A percentile compares a stretch with the other conserved stretches of the same genome.
phyloP scores from a whole-genome alignment of 2,113 vertebrate species.

The Herpailurus yagouaroundi region DNA sequence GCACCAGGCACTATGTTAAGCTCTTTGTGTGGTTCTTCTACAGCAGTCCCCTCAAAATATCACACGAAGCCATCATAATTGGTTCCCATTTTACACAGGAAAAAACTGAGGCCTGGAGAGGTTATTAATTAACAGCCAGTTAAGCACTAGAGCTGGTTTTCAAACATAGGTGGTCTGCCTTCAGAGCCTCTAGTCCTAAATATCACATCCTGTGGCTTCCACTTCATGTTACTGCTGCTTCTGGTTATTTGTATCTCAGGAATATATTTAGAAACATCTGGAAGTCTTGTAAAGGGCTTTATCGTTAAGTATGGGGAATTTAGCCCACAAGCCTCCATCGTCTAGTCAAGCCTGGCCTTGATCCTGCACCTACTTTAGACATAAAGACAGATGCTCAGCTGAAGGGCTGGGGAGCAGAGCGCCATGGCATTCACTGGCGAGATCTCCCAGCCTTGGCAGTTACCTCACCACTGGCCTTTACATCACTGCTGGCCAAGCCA shows the following conservation, averaged over 20 bases:
- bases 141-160: not conserved
- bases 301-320: not conserved
- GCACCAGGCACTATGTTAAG: not conserved
- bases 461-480: not conserved
- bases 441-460: not conserved
- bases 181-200: not conserved
- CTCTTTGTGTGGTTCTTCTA: not conserved
- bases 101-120: not conserved
- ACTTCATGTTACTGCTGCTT: not conserved
- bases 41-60: not conserved
- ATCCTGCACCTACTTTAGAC: not conserved
- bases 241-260: not conserved
- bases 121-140: not conserved
- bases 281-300: not conserved
- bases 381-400: not conserved
- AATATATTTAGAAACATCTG: conserved; percentile 26
- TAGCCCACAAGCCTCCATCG: not conserved
- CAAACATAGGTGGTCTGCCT: not conserved
- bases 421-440: not conserved
- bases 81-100: not conserved
- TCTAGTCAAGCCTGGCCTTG: not conserved
- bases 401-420: not conserved
- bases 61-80: not conserved
- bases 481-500: conserved; percentile 48
- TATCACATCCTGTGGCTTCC: not conserved